Evolutionary conservation across 2,797 vertebrate genomes (phyloP).

Genomic region (Danio choprae): DNA sequence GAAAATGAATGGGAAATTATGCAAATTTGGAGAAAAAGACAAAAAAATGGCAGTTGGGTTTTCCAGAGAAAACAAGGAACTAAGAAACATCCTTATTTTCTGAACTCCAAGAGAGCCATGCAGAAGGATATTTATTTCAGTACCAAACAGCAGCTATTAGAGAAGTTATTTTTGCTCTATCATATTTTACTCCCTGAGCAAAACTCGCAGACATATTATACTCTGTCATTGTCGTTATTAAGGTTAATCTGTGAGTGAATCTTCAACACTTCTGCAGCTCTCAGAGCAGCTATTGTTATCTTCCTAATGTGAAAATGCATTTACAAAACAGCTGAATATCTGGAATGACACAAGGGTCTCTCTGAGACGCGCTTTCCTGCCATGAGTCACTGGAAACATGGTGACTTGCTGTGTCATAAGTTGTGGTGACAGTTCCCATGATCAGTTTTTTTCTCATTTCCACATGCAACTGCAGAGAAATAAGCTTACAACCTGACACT

Average conservation of each 20-base stretch:
- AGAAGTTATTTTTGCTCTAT: background rate
- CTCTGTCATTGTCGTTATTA: no score
- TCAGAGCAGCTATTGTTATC: background rate
- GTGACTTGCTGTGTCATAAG: constrained; percentile 7
- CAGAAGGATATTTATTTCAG: constrained; percentile 20
- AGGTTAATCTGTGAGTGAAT: background rate
- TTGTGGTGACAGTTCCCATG: constrained; percentile 11
- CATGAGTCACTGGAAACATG: constrained; percentile 24
- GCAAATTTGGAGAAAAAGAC: constrained; percentile 13
- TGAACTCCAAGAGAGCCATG: constrained; percentile 17
- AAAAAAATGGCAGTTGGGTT: constrained; percentile 24
- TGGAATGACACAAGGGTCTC: constrained; percentile 20
- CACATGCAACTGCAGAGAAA: background rate
- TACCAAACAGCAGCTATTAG: background rate
- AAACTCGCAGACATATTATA: background rate
- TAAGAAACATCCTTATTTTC: constrained; percentile 54
- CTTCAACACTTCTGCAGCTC: background rate
- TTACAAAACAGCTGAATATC: constrained; percentile 34
- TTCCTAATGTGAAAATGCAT: background rate
- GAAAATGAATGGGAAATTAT: constrained; percentile 26
- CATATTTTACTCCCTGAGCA: no score
- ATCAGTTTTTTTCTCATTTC: background rate
- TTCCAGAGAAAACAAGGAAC: constrained; percentile 54
- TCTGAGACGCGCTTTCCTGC: background rate
- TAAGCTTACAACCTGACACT: no score